Evolutionary conservation across 2,888 invertebrate species (phyloP).

Genomic region (Lepidocyrtoides sp.): DNA sequence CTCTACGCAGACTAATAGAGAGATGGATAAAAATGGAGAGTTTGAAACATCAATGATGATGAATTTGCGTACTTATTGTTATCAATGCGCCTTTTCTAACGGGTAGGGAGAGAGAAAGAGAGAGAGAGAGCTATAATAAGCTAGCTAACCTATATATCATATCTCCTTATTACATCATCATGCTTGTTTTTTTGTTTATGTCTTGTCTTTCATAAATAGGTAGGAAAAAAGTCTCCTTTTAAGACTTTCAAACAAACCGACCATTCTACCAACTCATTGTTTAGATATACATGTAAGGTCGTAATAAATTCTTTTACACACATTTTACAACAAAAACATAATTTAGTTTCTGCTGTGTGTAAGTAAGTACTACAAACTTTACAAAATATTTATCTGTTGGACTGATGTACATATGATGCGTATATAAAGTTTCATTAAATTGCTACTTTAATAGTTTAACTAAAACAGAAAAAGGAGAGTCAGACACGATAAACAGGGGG

Average conservation of each 20-base stretch:
- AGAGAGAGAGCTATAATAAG: not conserved
- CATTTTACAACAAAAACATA: slow-evolving; percentile 23
- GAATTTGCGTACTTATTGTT: not conserved
- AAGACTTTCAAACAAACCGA: slow-evolving; percentile 10
- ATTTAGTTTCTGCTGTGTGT: slow-evolving; percentile 7
- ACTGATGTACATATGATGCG: too few species aligned
- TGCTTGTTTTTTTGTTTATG: not conserved
- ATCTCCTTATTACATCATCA: slow-evolving; percentile 9
- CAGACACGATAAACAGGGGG: slow-evolving; percentile 56
- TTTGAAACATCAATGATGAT: not conserved
- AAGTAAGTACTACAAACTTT: not conserved
- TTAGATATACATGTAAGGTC: slow-evolving; percentile 18
- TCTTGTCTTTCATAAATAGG: slow-evolving; percentile 6
- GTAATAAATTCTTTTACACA: slow-evolving; percentile 17
- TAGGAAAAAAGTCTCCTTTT: not conserved
- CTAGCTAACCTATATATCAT: not conserved
- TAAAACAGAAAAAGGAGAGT: slow-evolving; percentile 51
- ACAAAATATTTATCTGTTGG: slow-evolving; percentile 5
- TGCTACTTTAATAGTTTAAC: not conserved
- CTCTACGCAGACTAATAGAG: not conserved
- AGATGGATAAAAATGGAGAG: not conserved
- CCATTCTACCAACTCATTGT: slow-evolving; percentile 24
- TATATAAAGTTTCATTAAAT: slow-evolving; percentile 42
- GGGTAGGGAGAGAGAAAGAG: not conserved
- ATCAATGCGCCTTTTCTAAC: not conserved